Evolutionary conservation across 2,888 invertebrate species (phyloP), one percentile per base, ranked within the genome.

Genomic region (Melieria crassipennis): DNA sequence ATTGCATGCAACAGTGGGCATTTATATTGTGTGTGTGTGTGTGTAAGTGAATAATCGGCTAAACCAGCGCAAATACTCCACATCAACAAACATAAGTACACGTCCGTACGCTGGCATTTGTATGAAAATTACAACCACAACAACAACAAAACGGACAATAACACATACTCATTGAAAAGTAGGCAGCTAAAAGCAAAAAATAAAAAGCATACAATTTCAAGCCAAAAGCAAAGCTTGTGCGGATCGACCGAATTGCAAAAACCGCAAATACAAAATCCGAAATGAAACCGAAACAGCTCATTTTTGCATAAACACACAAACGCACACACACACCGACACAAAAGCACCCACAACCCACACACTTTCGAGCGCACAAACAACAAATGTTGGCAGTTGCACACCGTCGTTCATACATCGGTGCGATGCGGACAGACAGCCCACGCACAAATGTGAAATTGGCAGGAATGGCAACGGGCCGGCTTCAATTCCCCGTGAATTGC

Each of bases 241-340:
- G 9, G 3, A 50, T 50, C 30, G 30, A 30, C 1, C 30, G 30
- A 30, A 30, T 30, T 30, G 30, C 30, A 30, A 30, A 30, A 30
- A 30, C 30, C 30, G 42, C 58, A 42, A 58, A 6, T 9, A 9
- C 43, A 30, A 42, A 30, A 58, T 58, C 57, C 16, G 65, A 55
- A 65, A 56, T 56, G 46, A 65, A 45, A 56, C 57, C 56, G 57
- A 65, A 65, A 65, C 64, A 65, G 45, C 43, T 50, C 45, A 45
- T 43, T 43, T 65, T 65, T 43, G 55, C 46, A 46, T 56, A 56
- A 10, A 55, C 10, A 43, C 52, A n/a, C 5, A 65, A 6, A 11
- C n/a, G 11, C 9, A 13, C 13, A 10, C 13, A 45, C 45, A 56
- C 6, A 56, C 30, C 30, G 30, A 30, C 30, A 30, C 30, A 3